phyloP scores from a whole-genome alignment of 2,888 invertebrate species.

The Lagria hirta region DNA sequence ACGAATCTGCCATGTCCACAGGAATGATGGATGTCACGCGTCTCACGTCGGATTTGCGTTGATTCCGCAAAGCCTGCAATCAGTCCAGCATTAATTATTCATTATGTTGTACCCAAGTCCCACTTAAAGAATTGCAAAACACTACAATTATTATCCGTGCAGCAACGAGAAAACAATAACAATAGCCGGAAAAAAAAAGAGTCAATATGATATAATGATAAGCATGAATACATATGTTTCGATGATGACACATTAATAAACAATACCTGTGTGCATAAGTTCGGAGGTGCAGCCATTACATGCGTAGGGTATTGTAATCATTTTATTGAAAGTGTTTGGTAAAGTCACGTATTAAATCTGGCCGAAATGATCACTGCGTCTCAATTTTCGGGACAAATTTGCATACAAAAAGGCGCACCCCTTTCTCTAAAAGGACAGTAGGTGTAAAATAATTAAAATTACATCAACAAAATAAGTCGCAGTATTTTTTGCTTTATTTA shows the following conservation, averaged over 20 bases:
- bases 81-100: constrained; percentile 27
- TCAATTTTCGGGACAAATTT: constrained; percentile 20
- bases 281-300: constrained; percentile 20
- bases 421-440: constrained; percentile 10
- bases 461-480: too few relatives aligned
- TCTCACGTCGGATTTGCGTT: constrained; percentile 16
- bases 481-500: too few relatives aligned
- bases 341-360: constrained; percentile 15
- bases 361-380: constrained; percentile 13
- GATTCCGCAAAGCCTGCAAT: constrained; percentile 16
- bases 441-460: constrained; percentile 19
- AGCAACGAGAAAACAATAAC: constrained; percentile 19
- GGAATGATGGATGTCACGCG: constrained; percentile 19
- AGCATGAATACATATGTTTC: constrained; percentile 19
- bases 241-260: constrained; percentile 28
- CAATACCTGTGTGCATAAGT: constrained; percentile 18
- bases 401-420: constrained; percentile 28
- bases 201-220: constrained; percentile 21
- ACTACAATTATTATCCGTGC: constrained; percentile 21
- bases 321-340: constrained; percentile 16
- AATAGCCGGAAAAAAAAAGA: constrained; percentile 22
- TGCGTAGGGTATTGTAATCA: constrained; percentile 24
- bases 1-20: too few relatives aligned
- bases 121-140: constrained; percentile 26
- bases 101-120: constrained; percentile 21